A percentile compares a stretch with the other conserved stretches of the same genome.
phyloP scores from a whole-genome alignment of 2,888 invertebrate genomes.

The Nomada lathburiana region DNA sequence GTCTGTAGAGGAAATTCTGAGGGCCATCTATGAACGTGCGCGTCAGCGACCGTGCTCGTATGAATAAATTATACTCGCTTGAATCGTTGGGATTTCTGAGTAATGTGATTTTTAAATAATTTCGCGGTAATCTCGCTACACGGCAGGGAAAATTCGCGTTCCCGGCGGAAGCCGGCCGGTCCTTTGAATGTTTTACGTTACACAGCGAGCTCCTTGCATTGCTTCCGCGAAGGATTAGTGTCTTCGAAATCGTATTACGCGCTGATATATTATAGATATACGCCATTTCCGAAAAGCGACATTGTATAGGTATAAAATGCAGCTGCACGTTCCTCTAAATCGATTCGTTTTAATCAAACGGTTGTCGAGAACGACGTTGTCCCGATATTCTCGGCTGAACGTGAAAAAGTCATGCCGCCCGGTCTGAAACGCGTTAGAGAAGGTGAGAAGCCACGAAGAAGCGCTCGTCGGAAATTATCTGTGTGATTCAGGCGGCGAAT shows the following conservation, averaged over 20 bases:
- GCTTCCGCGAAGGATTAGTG: background rate
- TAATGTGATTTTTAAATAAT: conserved; percentile 40
- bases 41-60: conserved; percentile 22
- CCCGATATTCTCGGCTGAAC: background rate
- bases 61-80: conserved; percentile 29
- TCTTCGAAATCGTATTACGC: background rate
- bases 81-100: conserved; percentile 20
- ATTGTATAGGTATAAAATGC: background rate
- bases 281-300: background rate
- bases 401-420: background rate
- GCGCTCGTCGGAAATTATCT: conserved; percentile 66
- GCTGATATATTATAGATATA: background rate
- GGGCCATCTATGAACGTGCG: conserved; percentile 40
- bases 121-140: background rate
- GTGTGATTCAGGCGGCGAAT: conserved; percentile 67
- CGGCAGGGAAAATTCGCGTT: background rate
- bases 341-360: conserved; percentile 18
- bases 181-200: background rate
- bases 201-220: background rate
- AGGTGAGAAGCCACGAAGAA: conserved; percentile 45
- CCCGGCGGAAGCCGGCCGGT: background rate
- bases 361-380: background rate
- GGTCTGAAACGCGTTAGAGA: conserved; percentile 4
- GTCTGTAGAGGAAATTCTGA: conserved; percentile 48
- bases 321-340: background rate